Evolutionary conservation across 2,888 invertebrate genomes (phyloP).

Genomic region (Heterodera filipjevi): DNA sequence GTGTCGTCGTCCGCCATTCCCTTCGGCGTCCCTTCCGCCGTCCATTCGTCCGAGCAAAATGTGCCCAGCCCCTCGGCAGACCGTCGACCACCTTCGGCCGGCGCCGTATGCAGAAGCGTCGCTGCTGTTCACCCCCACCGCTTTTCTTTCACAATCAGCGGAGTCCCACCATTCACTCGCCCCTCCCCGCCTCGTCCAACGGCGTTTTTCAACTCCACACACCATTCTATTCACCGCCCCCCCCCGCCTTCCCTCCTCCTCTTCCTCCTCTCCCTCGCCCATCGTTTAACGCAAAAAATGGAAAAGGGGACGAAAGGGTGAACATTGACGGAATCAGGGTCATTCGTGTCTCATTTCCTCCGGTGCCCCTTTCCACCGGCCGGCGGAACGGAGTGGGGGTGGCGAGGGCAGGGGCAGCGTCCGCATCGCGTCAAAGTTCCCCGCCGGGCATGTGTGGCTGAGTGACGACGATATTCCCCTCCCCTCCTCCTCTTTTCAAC

Average conservation of each 20-base stretch:
- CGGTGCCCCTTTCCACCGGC: not conserved
- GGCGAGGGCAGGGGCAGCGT: not conserved
- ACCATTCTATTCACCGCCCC: not conserved
- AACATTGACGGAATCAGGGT: conserved; percentile 14
- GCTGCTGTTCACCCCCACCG: not conserved
- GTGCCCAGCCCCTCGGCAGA: conserved; percentile 16
- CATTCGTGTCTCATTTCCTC: conserved; percentile 14
- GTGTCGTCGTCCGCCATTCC: conserved; percentile 21
- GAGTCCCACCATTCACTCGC: not conserved
- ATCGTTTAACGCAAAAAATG: conserved; percentile 15
- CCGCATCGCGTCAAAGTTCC: conserved; percentile 17
- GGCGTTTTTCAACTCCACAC: not conserved
- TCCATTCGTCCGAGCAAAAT: conserved; percentile 18
- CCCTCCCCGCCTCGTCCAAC: not conserved
- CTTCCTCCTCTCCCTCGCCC: not conserved
- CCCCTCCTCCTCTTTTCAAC: conserved; percentile 9
- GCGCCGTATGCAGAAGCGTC: not conserved
- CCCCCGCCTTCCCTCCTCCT: not conserved
- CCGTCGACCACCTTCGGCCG: conserved; percentile 11
- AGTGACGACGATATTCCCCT: conserved; percentile 19
- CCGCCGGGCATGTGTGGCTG: conserved; percentile 17
- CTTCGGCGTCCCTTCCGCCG: conserved; percentile 25
- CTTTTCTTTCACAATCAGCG: not conserved
- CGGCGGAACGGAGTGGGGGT: not conserved
- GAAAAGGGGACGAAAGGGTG: not conserved